Percentiles rank a stretch among this genome's conserved stretches.
Conservation (phyloP, 2,888 invertebrate species). For the Linnaemya tessellans region DNA sequence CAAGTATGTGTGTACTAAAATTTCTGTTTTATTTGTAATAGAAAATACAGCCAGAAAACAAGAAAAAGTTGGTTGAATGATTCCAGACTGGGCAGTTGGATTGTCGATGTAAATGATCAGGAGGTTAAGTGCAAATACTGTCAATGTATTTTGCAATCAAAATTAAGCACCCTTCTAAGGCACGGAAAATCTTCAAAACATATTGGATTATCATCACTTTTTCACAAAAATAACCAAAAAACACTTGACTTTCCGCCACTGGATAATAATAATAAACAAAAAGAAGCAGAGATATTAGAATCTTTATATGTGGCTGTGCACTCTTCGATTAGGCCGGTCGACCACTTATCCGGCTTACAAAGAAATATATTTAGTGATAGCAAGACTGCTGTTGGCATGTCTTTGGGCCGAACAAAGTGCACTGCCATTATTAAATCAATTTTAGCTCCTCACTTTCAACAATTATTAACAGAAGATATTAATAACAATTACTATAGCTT, state of each 20-base stretch:
- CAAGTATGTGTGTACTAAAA: too few species aligned
- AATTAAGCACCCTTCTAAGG: slow-evolving; percentile 29
- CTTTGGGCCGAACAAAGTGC: slow-evolving; percentile 35
- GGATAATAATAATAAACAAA: not conserved
- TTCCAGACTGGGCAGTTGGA: slow-evolving; percentile 9
- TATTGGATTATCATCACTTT: slow-evolving; percentile 27
- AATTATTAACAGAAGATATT: not conserved
- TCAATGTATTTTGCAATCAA: too few species aligned
- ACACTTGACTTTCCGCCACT: slow-evolving; percentile 26
- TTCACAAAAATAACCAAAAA: slow-evolving; percentile 28
- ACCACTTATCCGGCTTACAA: slow-evolving; percentile 41
- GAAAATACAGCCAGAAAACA: slow-evolving; percentile 37
- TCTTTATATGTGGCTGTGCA: slow-evolving; percentile 43
- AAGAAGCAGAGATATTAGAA: slow-evolving; percentile 31
- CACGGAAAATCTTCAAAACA: slow-evolving; percentile 43
- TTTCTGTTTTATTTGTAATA: not conserved
- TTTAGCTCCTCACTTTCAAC: not conserved
- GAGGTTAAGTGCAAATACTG: too few species aligned
- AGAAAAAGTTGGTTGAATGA: slow-evolving; percentile 35
- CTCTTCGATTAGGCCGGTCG: slow-evolving; percentile 34
- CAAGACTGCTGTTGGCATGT: slow-evolving; percentile 21
- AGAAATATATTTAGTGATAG: slow-evolving; percentile 15
- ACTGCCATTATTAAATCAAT: not conserved
- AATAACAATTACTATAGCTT: not conserved
- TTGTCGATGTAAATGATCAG: slow-evolving; percentile 5